phyloP scores from a whole-genome alignment of 1,140 invertebrate genomes.

The Musca vetustissima region DNA sequence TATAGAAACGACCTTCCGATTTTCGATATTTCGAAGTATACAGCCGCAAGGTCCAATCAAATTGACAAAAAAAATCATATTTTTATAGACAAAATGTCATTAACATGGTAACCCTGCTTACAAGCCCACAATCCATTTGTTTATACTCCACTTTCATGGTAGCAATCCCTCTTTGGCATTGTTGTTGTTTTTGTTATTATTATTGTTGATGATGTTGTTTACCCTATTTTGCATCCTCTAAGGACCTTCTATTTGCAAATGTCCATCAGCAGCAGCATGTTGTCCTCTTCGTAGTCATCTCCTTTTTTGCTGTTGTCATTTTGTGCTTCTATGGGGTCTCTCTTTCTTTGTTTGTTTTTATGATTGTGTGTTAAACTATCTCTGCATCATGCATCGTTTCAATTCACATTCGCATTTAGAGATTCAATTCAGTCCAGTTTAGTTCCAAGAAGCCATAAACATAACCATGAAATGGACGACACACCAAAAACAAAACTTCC shows the following conservation, averaged over 20 bases:
- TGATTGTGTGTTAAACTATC: slow-evolving; percentile 19
- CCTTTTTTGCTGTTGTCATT: background rate
- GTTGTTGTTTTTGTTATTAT: background rate
- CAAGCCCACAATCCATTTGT: no score
- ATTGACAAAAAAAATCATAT: no score
- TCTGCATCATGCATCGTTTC: background rate
- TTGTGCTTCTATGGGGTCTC: background rate
- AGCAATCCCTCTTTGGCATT: no score
- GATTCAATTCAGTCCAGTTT: background rate
- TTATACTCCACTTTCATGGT: no score
- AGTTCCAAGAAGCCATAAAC: slow-evolving; percentile 8
- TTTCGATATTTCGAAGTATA: no score
- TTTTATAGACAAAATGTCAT: no score
- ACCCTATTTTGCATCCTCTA: background rate
- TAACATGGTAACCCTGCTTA: no score
- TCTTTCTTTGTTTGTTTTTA: background rate
- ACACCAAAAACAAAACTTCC: no score
- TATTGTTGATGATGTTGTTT: background rate
- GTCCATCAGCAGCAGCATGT: background rate
- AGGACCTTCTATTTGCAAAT: slow-evolving; percentile 10
- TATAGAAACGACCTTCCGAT: no score
- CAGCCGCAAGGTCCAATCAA: no score
- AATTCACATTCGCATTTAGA: no score
- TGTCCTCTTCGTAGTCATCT: background rate
- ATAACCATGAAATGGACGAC: background rate